Evolutionary conservation across 2,888 invertebrate species (phyloP).

Genomic region (Mayetiola destructor): DNA sequence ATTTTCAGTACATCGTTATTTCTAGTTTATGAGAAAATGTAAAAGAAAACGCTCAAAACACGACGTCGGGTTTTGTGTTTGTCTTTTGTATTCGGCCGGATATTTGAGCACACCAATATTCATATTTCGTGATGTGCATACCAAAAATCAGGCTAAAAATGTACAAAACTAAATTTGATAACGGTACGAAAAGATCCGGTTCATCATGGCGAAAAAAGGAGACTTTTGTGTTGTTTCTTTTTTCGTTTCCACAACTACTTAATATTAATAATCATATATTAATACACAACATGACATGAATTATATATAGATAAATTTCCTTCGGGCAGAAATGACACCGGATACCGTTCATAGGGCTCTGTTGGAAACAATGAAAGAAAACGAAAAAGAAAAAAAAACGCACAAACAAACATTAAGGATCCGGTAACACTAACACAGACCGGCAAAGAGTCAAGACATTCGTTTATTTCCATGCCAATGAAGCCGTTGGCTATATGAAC

Average conservation of each 20-base stretch:
- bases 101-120: too few relatives aligned
- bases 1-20: too few relatives aligned
- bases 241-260: constrained; percentile 11
- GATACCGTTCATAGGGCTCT: too few relatives aligned
- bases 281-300: constrained; percentile 9
- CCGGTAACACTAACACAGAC: constrained; percentile 4
- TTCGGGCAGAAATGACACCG: too few relatives aligned
- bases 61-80: too few relatives aligned
- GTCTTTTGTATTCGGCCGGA: too few relatives aligned
- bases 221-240: constrained; percentile 1
- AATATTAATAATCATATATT: constrained; percentile 11
- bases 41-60: too few relatives aligned
- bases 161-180: neutral
- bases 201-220: too few relatives aligned
- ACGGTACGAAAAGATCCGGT: neutral
- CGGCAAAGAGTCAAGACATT: neutral
- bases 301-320: constrained; percentile 3
- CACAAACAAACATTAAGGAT: neutral
- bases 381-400: too few relatives aligned
- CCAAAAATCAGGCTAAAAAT: neutral
- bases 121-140: constrained; percentile 6
- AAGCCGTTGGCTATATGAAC: too few relatives aligned
- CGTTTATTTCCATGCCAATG: neutral
- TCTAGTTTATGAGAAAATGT: too few relatives aligned
- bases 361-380: too few relatives aligned